Evolutionary conservation across 2,888 invertebrate genomes (phyloP), one percentile per base, ranked within the genome.

Genomic region (Aspidiotus rigidus): DNA sequence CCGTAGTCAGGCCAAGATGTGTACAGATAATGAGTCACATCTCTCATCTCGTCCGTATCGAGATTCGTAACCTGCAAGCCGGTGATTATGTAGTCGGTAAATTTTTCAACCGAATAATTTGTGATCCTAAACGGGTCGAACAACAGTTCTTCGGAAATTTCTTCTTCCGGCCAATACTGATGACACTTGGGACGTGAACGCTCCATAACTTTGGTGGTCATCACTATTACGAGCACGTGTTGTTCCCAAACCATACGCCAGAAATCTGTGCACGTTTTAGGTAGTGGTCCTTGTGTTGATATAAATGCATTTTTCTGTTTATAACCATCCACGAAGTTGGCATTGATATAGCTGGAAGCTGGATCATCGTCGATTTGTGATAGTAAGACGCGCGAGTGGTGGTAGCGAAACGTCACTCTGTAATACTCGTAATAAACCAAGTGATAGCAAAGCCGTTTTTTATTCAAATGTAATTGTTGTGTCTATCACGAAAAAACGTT

Each of bases 241-340:
- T 96, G 93, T 80, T 96, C 93, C 96, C 96, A 97, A 72, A 97
- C 86, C 96, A 97, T 96, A 76, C 92, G 86, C 97, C 97, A 97
- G 82, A 97, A 97, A 81, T 97, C 97, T 67, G 86, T 85, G 77
- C 90, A 91, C 59, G 97, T 97, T 80, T 92, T 92, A 72, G 93
- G 91, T 74, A 97, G 82, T 15, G 97, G 96, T 76, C 96, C 92
- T 85, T 98, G 97, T 75, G 97, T 96, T 76, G 92, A 95, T 77
- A 98, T 97, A 80, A 94, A 98, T 69, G 96, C 96, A 80, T 93
- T 93, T 78, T 93, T 93, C 80, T 96, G 96, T 79, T 93, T 93
- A 81, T 96, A 97, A 16, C 97, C 97, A 81, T 97, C 96, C 67
- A 97, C 96, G 80, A 89, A 97, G 82, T 97, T 97, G 70, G 96